These are phyloP conservation scores for Sitta europaea DNA, from an alignment of 2,113 vertebrate genomes.

Conservation along the genomic window DNA sequence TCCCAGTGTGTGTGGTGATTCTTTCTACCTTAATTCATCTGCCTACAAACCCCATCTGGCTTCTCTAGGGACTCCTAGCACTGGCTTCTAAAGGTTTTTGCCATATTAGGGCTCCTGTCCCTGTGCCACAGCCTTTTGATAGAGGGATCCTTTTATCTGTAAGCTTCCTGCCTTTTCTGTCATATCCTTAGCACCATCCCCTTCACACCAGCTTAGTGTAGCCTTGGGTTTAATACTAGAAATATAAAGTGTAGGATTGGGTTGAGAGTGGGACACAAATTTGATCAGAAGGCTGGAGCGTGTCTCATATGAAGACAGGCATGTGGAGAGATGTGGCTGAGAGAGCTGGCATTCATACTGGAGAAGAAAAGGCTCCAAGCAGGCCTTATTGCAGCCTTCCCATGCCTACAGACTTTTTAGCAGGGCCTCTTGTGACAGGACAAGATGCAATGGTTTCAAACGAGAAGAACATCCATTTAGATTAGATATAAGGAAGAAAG, in stretches of 20 bases:
- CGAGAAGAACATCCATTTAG: not conserved
- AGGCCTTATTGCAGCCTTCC: not conserved
- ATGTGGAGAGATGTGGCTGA: not conserved
- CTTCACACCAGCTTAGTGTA: not conserved
- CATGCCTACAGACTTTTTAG: not conserved
- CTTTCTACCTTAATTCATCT: not conserved
- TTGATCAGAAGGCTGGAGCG: not conserved
- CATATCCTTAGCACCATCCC: not conserved
- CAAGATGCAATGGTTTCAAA: not conserved
- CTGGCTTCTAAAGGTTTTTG: not conserved
- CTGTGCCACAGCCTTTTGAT: not conserved
- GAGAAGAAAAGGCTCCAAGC: not conserved
- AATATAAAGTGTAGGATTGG: not conserved
- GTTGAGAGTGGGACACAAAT: not conserved
- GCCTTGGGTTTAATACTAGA: constrained; percentile 14
- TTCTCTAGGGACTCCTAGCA: not conserved
- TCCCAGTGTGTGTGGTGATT: not conserved
- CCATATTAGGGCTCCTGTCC: not conserved
- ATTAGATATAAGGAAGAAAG: not conserved
- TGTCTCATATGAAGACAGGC: not conserved
- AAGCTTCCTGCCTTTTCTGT: not conserved
- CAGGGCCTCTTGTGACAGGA: not conserved
- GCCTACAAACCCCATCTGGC: not conserved
- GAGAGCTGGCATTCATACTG: not conserved
- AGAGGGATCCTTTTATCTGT: not conserved